A percentile compares a stretch with the other conserved stretches of the same genome.
These are phyloP conservation scores for Vollenhovia emeryi DNA, from an alignment of 1,140 invertebrate species.

Conservation along the genomic window DNA sequence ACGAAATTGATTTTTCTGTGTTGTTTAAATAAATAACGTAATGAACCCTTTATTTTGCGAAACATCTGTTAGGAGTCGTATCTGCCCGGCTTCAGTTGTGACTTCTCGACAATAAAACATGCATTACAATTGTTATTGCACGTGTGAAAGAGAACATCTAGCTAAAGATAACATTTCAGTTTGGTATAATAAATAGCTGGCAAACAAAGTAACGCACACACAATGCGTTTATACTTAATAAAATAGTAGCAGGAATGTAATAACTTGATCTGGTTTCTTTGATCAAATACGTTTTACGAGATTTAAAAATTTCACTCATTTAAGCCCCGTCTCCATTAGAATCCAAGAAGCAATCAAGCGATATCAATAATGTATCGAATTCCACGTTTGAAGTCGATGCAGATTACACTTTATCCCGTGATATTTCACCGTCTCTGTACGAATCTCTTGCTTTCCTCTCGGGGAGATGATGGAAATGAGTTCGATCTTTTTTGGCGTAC, in stretches of 20 bases:
- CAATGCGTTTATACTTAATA: neutral
- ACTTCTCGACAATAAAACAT: neutral
- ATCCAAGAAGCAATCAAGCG: neutral
- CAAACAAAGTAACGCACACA: neutral
- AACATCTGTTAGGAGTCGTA: neutral
- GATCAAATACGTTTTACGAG: neutral
- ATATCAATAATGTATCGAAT: neutral
- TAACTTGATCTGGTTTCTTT: neutral
- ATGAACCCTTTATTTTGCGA: neutral
- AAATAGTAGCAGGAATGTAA: neutral
- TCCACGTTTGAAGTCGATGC: neutral
- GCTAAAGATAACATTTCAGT: neutral
- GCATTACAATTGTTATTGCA: neutral
- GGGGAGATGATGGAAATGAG: neutral
- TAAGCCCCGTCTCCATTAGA: neutral
- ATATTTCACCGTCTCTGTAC: neutral
- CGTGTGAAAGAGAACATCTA: neutral
- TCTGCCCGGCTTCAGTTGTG: neutral
- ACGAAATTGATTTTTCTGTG: constrained; percentile 15
- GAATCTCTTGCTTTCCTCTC: neutral
- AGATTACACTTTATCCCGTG: neutral
- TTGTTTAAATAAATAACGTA: neutral
- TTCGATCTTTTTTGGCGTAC: neutral
- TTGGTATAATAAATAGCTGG: neutral
- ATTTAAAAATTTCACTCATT: neutral